Conservation (phyloP, 2,113 vertebrate genomes). For the Rhegmatorhina hoffmannsi region DNA sequence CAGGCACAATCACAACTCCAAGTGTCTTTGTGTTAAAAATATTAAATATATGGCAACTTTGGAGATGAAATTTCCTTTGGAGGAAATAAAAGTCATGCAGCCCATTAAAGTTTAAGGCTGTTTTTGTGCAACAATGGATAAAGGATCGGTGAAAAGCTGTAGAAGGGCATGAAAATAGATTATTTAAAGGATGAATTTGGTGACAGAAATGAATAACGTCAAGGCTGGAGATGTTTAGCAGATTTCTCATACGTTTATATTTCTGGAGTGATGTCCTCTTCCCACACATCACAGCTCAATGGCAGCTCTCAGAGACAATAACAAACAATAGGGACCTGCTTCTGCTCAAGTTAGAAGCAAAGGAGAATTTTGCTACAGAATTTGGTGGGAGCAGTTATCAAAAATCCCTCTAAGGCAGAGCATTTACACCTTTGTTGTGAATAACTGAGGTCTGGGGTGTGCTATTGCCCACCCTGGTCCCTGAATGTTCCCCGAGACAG, state of each 20-base stretch:
- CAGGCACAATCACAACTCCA: slow-evolving; percentile 33
- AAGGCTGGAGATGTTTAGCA: background rate
- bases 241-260: slow-evolving; percentile 11
- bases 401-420: background rate
- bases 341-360: background rate
- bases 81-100: slow-evolving; percentile 43
- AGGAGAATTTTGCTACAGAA: background rate
- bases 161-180: slow-evolving; percentile 22
- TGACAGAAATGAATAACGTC: background rate
- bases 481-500: background rate
- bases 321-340: background rate
- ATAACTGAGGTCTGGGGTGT: background rate
- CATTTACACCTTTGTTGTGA: background rate
- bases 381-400: background rate
- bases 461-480: background rate
- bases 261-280: background rate
- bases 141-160: background rate
- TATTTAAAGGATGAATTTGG: slow-evolving; percentile 18
- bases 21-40: background rate
- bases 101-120: slow-evolving; percentile 33
- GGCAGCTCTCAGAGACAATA: background rate
- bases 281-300: background rate
- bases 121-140: slow-evolving; percentile 12
- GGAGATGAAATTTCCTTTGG: background rate
- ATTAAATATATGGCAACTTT: slow-evolving; percentile 34